Evolutionary conservation across 2,797 vertebrate species (phyloP).

Genomic region (Potorous gilbertii): DNA sequence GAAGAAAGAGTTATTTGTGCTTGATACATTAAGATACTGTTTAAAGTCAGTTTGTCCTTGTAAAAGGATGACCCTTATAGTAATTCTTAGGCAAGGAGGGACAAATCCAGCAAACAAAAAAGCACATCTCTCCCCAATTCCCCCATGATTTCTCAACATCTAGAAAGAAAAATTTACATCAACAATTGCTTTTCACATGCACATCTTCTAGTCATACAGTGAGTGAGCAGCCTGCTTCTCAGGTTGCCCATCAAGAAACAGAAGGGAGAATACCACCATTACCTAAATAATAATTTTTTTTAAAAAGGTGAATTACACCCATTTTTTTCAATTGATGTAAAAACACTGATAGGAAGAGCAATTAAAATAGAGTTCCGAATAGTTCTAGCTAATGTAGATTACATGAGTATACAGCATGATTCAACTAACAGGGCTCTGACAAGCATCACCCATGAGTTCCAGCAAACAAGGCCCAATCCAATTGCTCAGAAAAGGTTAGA

Average conservation of each 20-base stretch:
- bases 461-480: constrained; percentile 70
- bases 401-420: constrained; percentile 80
- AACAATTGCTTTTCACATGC: constrained; percentile 80
- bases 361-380: constrained; percentile 80
- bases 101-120: constrained; percentile 80
- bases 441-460: constrained; percentile 75
- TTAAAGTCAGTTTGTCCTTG: constrained; percentile 80
- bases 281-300: constrained; percentile 72
- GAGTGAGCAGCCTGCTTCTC: constrained; percentile 62
- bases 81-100: constrained; percentile 81
- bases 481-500: constrained; percentile 72
- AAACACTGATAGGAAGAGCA: constrained; percentile 79
- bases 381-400: constrained; percentile 82
- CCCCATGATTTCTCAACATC: constrained; percentile 80
- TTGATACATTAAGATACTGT: constrained; percentile 83
- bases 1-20: constrained; percentile 83
- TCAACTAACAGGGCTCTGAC: constrained; percentile 79
- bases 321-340: constrained; percentile 74
- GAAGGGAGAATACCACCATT: constrained; percentile 78
- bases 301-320: constrained; percentile 74
- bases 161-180: constrained; percentile 80
- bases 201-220: constrained; percentile 45
- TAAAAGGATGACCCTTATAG: constrained; percentile 81
- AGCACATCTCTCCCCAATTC: constrained; percentile 78
- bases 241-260: constrained; percentile 73